phyloP scores from a whole-genome alignment of 2,888 invertebrate genomes.

The Aphidoletes aphidimyza region DNA sequence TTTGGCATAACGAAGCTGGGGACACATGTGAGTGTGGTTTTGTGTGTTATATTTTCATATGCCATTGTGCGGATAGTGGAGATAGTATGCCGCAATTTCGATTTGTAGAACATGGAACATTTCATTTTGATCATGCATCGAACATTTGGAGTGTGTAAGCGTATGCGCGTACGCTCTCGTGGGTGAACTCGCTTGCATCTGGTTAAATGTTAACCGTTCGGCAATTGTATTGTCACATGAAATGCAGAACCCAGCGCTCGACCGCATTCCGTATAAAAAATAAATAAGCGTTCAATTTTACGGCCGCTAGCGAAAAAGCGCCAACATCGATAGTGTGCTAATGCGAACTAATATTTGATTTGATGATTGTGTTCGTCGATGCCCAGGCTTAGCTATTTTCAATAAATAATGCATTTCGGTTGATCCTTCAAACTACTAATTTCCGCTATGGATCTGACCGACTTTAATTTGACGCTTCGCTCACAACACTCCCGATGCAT shows the following conservation, averaged over 20 bases:
- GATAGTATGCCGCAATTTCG: background rate
- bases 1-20: constrained; percentile 11
- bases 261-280: constrained; percentile 33
- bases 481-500: background rate
- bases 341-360: constrained; percentile 31
- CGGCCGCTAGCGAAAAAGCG: too few species aligned
- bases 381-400: background rate
- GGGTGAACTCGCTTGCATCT: background rate
- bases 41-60: constrained; percentile 38
- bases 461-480: constrained; percentile 25
- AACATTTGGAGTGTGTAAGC: background rate
- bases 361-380: constrained; percentile 32
- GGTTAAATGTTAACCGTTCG: background rate
- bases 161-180: background rate
- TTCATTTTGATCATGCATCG: background rate
- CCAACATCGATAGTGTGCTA: background rate
- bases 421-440: constrained; percentile 30
- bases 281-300: too few species aligned
- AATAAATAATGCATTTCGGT: constrained; percentile 51
- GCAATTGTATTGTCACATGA: constrained; percentile 11
- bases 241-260: background rate
- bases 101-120: background rate
- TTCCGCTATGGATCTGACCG: background rate
- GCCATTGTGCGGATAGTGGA: background rate
- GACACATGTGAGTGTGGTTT: background rate